These are phyloP conservation scores for Hydroisotoma schaefferi DNA, from an alignment of 2,888 invertebrate species.

Conservation along the genomic window DNA sequence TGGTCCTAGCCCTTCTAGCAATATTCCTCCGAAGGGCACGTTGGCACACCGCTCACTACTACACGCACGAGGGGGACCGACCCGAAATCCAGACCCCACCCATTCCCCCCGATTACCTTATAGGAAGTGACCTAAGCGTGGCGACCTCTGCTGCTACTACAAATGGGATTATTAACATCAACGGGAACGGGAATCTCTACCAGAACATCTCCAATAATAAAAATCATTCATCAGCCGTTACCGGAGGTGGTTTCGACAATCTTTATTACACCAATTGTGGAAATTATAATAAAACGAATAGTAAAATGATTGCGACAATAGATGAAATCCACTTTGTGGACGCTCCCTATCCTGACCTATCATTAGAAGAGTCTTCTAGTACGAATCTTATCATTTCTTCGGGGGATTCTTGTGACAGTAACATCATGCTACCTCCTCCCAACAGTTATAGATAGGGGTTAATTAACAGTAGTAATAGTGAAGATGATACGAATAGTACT, in stretches of 20 bases:
- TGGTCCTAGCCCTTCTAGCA: constrained; percentile 56
- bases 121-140: background rate
- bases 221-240: too few relatives aligned
- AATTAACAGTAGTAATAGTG: too few relatives aligned
- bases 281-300: constrained; percentile 33
- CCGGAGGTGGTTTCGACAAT: constrained; percentile 33
- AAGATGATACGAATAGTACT: too few relatives aligned
- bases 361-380: too few relatives aligned
- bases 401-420: background rate
- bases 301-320: constrained; percentile 48
- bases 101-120: constrained; percentile 16
- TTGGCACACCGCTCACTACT: constrained; percentile 66
- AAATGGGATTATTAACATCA: too few relatives aligned
- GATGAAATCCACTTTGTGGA: constrained; percentile 32
- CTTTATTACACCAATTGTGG: constrained; percentile 33
- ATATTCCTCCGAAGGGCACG: constrained; percentile 57
- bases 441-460: background rate
- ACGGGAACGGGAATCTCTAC: too few relatives aligned
- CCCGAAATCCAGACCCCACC: constrained; percentile 47
- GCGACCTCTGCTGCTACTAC: too few relatives aligned
- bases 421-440: background rate
- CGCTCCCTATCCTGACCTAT: constrained; percentile 2
- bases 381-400: too few relatives aligned
- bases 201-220: constrained; percentile 1
- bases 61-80: constrained; percentile 72